Percentiles rank a stretch among this genome's conserved stretches.
Conservation (phyloP, 2,888 invertebrate genomes). For the Serripes groenlandicus region DNA sequence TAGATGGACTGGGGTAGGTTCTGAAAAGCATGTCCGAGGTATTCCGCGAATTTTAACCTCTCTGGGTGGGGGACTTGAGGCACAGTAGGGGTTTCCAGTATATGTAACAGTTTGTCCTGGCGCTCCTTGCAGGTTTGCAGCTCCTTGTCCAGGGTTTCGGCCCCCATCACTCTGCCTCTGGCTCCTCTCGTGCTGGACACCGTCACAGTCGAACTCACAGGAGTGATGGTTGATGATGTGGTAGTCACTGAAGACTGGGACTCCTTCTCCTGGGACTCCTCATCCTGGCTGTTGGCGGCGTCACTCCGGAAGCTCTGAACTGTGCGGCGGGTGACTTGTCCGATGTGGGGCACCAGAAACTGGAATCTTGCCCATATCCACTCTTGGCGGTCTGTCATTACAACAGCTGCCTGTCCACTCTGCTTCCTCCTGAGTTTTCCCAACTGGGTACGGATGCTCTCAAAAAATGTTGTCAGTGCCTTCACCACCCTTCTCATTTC, state of each 20-base stretch:
- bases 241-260: slow-evolving; percentile 37
- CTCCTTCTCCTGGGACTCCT: slow-evolving; percentile 45
- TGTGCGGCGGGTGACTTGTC: slow-evolving; percentile 53
- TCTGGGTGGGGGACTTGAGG: slow-evolving; percentile 53
- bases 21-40: slow-evolving; percentile 58
- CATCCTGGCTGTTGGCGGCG: slow-evolving; percentile 46
- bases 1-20: slow-evolving; percentile 54
- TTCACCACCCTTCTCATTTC: slow-evolving; percentile 69
- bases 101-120: slow-evolving; percentile 50
- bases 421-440: slow-evolving; percentile 36
- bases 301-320: slow-evolving; percentile 53
- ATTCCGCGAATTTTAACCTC: slow-evolving; percentile 54
- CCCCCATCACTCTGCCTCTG: slow-evolving; percentile 42
- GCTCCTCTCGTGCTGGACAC: slow-evolving; percentile 34
- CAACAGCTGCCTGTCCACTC: slow-evolving; percentile 49
- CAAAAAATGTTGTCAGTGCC: slow-evolving; percentile 67
- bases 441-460: slow-evolving; percentile 33
- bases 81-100: slow-evolving; percentile 42
- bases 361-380: slow-evolving; percentile 48
- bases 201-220: slow-evolving; percentile 41
- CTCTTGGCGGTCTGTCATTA: slow-evolving; percentile 42
- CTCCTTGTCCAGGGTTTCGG: slow-evolving; percentile 42
- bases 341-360: slow-evolving; percentile 53
- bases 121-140: slow-evolving; percentile 51
- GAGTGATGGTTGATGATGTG: slow-evolving; percentile 33